Conservation (phyloP, 2,113 vertebrate species). For the Lontra canadensis region DNA sequence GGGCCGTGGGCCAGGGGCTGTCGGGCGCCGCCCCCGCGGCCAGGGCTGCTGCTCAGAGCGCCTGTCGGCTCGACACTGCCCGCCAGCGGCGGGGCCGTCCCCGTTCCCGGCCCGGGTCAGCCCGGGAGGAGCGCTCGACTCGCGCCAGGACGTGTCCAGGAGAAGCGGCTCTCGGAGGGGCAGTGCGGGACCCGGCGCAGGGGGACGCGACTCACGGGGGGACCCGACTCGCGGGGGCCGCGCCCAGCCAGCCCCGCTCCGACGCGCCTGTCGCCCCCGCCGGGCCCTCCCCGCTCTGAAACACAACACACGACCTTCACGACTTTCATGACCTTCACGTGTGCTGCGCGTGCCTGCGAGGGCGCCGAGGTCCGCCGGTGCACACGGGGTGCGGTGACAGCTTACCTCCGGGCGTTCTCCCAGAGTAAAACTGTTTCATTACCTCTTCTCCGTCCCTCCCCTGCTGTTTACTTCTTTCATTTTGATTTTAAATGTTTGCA, state of each 20-base stretch:
- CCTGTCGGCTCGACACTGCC: too few species aligned
- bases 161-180: background rate
- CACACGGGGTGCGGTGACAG: background rate
- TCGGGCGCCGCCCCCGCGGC: too few species aligned
- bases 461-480: background rate
- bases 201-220: too few species aligned
- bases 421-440: background rate
- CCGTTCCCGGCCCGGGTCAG: too few species aligned
- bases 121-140: background rate
- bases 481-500: background rate
- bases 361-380: too few species aligned
- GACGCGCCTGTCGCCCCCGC: too few species aligned
- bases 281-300: background rate
- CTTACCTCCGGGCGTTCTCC: background rate
- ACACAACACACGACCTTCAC: background rate
- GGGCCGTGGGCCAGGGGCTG: too few species aligned
- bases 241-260: too few species aligned
- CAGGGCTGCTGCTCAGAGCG: too few species aligned
- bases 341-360: background rate
- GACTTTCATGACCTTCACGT: background rate
- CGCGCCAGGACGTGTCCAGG: background rate
- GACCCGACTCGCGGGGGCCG: too few species aligned
- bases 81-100: too few species aligned
- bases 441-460: background rate
- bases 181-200: too few species aligned